These are phyloP conservation scores for Bos indicus DNA, from an alignment of 2,113 vertebrate species.

Conservation along the genomic window DNA sequence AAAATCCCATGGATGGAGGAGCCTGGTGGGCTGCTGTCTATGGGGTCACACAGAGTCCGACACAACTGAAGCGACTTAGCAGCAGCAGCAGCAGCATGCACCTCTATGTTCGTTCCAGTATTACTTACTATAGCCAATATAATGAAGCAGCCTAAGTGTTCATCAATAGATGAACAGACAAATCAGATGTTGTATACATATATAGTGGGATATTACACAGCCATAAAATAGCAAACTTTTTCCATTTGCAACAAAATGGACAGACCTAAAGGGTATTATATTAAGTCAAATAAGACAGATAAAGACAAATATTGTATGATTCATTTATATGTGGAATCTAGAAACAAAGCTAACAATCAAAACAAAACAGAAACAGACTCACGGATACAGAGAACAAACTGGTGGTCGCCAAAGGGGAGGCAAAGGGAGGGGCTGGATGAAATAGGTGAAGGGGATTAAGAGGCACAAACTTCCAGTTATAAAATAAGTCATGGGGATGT, in stretches of 20 bases:
- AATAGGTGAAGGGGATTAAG: background rate
- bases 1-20: too few relatives aligned
- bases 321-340: background rate
- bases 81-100: too few relatives aligned
- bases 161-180: background rate
- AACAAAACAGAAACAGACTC: background rate
- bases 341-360: background rate
- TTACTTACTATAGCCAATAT: background rate
- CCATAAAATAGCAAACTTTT: background rate
- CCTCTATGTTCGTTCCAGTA: background rate
- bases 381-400: background rate
- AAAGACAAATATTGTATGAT: background rate
- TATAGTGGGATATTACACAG: background rate
- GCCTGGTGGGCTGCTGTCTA: too few relatives aligned
- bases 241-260: background rate
- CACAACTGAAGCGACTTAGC: too few relatives aligned
- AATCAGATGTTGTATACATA: background rate
- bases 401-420: background rate
- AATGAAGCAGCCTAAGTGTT: background rate
- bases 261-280: background rate
- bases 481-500: background rate
- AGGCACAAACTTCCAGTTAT: background rate
- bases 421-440: background rate
- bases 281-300: background rate
- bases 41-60: too few relatives aligned